Evolutionary conservation across 2,113 vertebrate species (phyloP).

Genomic region (Grantiella picta): DNA sequence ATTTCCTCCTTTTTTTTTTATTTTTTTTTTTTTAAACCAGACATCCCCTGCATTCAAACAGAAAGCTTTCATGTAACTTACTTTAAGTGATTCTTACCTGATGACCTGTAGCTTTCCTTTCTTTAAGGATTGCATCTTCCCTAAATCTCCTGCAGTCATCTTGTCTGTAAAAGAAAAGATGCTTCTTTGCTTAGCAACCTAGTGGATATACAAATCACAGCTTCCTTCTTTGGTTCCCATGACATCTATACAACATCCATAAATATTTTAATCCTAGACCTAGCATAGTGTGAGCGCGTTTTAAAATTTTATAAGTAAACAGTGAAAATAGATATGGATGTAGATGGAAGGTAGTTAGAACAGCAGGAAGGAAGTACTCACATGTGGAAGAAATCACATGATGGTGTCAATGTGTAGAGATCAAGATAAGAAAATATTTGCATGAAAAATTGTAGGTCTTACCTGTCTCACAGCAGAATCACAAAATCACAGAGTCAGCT

Average conservation of each 20-base stretch:
- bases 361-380: background rate
- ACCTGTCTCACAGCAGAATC: background rate
- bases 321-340: background rate
- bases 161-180: background rate
- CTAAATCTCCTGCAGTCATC: background rate
- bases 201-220: background rate
- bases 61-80: background rate
- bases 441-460: background rate
- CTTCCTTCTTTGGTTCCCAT: background rate
- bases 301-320: background rate
- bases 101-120: background rate
- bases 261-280: background rate
- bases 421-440: background rate
- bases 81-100: background rate
- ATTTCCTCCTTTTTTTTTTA: too few relatives aligned
- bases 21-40: background rate
- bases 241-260: background rate
- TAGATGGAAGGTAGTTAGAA: background rate
- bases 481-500: background rate
- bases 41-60: background rate
- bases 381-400: background rate
- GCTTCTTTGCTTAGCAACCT: constrained; percentile 1
- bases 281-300: background rate
- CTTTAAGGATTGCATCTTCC: background rate
- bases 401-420: fast-evolving